Conservation (phyloP, 2,113 vertebrate genomes). For the Poeciliopsis turrubarensis region DNA sequence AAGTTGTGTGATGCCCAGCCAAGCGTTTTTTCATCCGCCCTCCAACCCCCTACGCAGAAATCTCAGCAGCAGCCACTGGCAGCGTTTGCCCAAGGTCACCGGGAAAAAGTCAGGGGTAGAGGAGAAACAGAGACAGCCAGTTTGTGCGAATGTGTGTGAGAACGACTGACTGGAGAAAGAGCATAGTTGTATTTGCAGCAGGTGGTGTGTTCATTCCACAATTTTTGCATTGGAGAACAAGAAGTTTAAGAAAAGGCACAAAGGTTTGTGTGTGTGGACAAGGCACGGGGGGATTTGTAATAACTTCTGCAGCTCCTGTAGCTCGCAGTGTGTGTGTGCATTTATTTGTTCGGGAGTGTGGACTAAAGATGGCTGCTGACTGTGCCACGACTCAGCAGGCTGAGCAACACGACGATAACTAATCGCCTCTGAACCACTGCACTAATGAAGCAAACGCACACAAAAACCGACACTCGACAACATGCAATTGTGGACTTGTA, state of each 20-base stretch:
- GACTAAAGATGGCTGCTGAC: slow-evolving; percentile 61
- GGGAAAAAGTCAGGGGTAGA: slow-evolving; percentile 65
- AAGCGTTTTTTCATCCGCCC: slow-evolving; percentile 68
- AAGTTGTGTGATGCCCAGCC: slow-evolving; percentile 69
- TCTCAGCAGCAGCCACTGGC: slow-evolving; percentile 74
- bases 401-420: slow-evolving; percentile 67
- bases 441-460: slow-evolving; percentile 65
- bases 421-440: slow-evolving; percentile 64
- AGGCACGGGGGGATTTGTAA: slow-evolving; percentile 42
- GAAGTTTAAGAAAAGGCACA: slow-evolving; percentile 48
- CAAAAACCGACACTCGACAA: background rate
- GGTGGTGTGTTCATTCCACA: slow-evolving; percentile 13
- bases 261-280: slow-evolving; percentile 26
- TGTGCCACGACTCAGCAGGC: slow-evolving; percentile 72
- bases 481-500: background rate
- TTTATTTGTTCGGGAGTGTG: slow-evolving; percentile 21
- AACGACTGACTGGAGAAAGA: background rate
- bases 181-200: slow-evolving; percentile 4
- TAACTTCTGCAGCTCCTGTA: slow-evolving; percentile 50
- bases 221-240: slow-evolving; percentile 23
- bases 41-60: slow-evolving; percentile 65
- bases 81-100: slow-evolving; percentile 67
- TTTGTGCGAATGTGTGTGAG: slow-evolving; percentile 9
- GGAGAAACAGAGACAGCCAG: slow-evolving; percentile 30
- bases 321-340: slow-evolving; percentile 21